Percentiles rank a stretch among this genome's conserved stretches.
phyloP scores from a whole-genome alignment of 2,113 vertebrate species.

The Alexandromys fortis region DNA sequence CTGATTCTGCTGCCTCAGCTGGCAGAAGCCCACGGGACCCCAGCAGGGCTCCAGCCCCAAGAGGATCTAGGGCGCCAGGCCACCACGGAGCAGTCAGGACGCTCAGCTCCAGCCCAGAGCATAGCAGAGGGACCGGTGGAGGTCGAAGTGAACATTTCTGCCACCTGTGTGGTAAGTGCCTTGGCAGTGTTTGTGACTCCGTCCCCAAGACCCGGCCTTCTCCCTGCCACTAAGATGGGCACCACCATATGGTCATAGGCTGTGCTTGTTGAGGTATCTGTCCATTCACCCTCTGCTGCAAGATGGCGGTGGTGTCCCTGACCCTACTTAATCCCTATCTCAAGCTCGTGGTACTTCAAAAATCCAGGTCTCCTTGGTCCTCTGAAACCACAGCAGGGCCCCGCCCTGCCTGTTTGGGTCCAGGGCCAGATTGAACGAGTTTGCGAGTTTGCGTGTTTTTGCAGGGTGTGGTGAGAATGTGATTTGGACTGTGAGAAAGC shows the following conservation, averaged over 20 bases:
- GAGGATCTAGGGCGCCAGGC: slow-evolving; percentile 61
- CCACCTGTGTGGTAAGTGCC: slow-evolving; percentile 85
- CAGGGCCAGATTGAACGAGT: not conserved
- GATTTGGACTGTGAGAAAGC: not conserved
- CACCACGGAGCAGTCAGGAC: slow-evolving; percentile 67
- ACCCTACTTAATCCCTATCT: not conserved
- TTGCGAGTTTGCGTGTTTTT: not conserved
- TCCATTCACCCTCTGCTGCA: not conserved
- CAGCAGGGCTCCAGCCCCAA: slow-evolving; percentile 12
- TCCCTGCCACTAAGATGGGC: not conserved
- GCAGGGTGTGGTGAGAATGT: not conserved
- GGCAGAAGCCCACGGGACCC: not conserved
- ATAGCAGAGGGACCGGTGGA: not conserved
- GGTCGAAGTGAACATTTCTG: slow-evolving; percentile 65
- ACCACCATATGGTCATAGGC: not conserved
- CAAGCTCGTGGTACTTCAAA: not conserved
- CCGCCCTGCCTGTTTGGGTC: not conserved
- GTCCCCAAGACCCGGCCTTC: not conserved
- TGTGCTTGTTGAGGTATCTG: not conserved
- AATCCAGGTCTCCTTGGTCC: not conserved
- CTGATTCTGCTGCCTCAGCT: slow-evolving; percentile 58
- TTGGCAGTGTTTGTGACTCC: not conserved
- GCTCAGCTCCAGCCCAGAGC: slow-evolving; percentile 59
- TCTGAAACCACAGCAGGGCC: not conserved
- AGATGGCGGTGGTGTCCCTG: accelerated